Conservation (phyloP, 2,888 invertebrate species). For the Carcina quercana region DNA sequence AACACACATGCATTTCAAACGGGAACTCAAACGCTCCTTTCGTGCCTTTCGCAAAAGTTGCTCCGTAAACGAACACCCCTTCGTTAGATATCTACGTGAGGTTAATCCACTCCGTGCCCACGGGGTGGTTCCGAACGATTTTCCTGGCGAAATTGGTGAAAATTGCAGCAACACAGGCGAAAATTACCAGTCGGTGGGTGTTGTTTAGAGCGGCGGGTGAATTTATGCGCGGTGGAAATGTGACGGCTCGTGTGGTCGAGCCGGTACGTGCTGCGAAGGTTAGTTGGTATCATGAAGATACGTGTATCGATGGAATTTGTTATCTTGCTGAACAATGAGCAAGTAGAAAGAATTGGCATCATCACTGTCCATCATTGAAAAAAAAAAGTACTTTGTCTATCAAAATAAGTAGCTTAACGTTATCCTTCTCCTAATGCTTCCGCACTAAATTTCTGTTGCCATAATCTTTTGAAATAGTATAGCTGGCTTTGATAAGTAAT, state of each 20-base stretch:
- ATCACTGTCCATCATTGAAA: no score
- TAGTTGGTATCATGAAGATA: no score
- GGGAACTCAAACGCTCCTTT: conserved; percentile 66
- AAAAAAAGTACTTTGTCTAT: no score
- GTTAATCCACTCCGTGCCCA: conserved; percentile 57
- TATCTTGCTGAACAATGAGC: no score
- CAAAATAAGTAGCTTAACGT: no score
- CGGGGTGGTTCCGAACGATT: conserved; percentile 51
- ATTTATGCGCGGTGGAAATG: conserved; percentile 52
- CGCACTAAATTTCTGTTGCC: no score
- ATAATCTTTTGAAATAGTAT: no score
- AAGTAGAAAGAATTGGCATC: no score
- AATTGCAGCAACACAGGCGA: conserved; percentile 68
- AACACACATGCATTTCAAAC: conserved; percentile 68
- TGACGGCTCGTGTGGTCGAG: conserved; percentile 34
- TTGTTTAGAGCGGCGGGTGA: conserved; percentile 53
- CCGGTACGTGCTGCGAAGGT: no score
- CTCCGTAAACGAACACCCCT: conserved; percentile 65
- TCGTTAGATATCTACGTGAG: conserved; percentile 74
- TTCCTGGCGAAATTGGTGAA: conserved; percentile 63
- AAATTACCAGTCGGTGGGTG: conserved; percentile 64
- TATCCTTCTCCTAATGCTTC: no score
- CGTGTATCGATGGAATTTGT: no score
- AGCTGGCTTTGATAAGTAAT: no score
- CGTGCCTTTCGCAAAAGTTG: conserved; percentile 68